phyloP scores from a whole-genome alignment of 2,797 vertebrate genomes.

The Thalassophryne amazonica region DNA sequence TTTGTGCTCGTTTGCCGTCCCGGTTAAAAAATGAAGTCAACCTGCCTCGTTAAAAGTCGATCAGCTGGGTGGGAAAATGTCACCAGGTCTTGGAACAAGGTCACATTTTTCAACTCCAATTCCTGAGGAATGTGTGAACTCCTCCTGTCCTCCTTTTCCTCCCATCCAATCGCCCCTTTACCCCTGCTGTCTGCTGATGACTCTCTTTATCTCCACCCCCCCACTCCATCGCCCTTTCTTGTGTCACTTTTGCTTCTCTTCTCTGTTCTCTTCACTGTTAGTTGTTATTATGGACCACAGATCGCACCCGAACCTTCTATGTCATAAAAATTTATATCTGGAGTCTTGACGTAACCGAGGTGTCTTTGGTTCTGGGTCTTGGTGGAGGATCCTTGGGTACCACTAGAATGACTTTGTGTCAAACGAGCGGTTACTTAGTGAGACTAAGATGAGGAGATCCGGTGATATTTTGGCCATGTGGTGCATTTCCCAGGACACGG shows the following conservation, averaged over 20 bases:
- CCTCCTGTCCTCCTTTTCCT: conserved; percentile 15
- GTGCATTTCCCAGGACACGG: too few relatives aligned
- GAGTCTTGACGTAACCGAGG: too few relatives aligned
- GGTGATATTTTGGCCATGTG: too few relatives aligned
- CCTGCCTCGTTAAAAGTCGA: conserved; percentile 61
- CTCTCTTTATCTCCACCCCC: background rate
- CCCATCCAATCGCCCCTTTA: background rate
- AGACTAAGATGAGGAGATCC: too few relatives aligned
- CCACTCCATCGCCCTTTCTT: background rate
- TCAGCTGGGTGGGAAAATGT: conserved; percentile 66
- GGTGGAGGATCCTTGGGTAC: too few relatives aligned
- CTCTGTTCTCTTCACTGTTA: too few relatives aligned
- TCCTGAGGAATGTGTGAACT: conserved; percentile 17
- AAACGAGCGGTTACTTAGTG: too few relatives aligned
- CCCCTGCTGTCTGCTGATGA: background rate
- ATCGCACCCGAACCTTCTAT: too few relatives aligned
- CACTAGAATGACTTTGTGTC: too few relatives aligned
- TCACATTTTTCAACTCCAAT: conserved; percentile 61
- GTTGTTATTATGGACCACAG: too few relatives aligned
- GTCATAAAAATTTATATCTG: too few relatives aligned
- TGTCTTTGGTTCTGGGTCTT: too few relatives aligned
- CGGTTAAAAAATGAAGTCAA: conserved; percentile 59
- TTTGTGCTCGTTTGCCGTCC: conserved; percentile 20
- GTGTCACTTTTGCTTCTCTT: background rate
- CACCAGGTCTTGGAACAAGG: conserved; percentile 66